These are phyloP conservation scores for Leptinotarsa undecemlineata DNA, from an alignment of 1,140 invertebrate species.

Conservation along the genomic window DNA sequence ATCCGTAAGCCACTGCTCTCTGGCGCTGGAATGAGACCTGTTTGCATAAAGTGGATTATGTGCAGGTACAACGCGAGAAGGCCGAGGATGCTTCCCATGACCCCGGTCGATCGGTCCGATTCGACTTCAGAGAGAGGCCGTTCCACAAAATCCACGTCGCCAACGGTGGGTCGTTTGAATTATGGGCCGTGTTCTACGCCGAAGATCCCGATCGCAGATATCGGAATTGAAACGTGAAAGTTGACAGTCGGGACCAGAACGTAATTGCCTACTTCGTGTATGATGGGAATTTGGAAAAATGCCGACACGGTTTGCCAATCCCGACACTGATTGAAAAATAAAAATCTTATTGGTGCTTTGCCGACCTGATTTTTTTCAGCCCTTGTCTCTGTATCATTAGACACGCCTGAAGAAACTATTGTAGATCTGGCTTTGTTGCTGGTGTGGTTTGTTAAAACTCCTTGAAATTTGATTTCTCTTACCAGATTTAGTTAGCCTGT, in stretches of 20 bases:
- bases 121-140: background rate
- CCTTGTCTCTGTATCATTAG: too few species aligned
- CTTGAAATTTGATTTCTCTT: background rate
- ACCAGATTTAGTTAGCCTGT: too few species aligned
- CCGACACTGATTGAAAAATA: too few species aligned
- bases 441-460: background rate
- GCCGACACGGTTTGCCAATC: too few species aligned
- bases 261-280: background rate
- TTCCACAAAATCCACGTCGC: slow-evolving; percentile 1
- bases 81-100: slow-evolving; percentile 17
- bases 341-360: too few species aligned
- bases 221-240: slow-evolving; percentile 8
- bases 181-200: background rate
- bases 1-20: background rate
- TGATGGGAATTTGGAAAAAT: background rate
- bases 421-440: background rate
- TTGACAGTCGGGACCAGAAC: background rate
- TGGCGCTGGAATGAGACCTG: slow-evolving; percentile 18
- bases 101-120: background rate
- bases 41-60: slow-evolving; percentile 22
- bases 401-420: too few species aligned
- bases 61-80: slow-evolving; percentile 18
- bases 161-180: background rate
- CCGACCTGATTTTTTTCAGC: too few species aligned
- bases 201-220: background rate